These are phyloP conservation scores for Ctenicera cuprea DNA, from an alignment of 2,888 invertebrate species.

Conservation along the genomic window DNA sequence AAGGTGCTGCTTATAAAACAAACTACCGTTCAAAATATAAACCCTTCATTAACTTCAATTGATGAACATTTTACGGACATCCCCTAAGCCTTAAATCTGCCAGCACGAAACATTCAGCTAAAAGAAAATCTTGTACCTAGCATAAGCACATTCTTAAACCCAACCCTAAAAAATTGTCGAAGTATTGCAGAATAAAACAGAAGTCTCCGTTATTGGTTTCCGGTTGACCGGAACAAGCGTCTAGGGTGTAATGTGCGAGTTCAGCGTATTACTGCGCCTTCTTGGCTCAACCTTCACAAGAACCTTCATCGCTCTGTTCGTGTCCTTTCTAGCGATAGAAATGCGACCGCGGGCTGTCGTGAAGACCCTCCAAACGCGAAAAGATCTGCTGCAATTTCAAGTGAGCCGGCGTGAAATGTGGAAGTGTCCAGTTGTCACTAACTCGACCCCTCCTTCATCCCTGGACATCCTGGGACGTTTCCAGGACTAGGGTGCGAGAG, in stretches of 20 bases:
- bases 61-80: too few species aligned
- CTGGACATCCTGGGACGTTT: constrained; percentile 46
- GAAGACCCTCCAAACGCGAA: constrained; percentile 24
- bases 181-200: constrained; percentile 33
- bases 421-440: constrained; percentile 68
- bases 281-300: constrained; percentile 16
- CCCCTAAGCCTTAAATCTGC: not conserved
- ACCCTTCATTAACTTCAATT: too few species aligned
- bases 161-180: constrained; percentile 24
- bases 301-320: constrained; percentile 27
- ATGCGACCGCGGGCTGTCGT: constrained; percentile 36
- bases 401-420: constrained; percentile 64
- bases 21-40: too few species aligned
- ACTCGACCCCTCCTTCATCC: constrained; percentile 50
- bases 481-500: constrained; percentile 41
- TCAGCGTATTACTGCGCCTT: constrained; percentile 64
- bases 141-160: constrained; percentile 1
- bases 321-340: constrained; percentile 15
- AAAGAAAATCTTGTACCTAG: not conserved
- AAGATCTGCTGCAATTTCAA: constrained; percentile 60
- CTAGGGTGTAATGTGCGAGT: constrained; percentile 64
- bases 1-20: too few species aligned
- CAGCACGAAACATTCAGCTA: not conserved
- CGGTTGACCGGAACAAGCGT: constrained; percentile 65
- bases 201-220: constrained; percentile 64